Evolutionary conservation across 2,113 vertebrate genomes (phyloP).

Genomic region (Synchiropus splendidus): DNA sequence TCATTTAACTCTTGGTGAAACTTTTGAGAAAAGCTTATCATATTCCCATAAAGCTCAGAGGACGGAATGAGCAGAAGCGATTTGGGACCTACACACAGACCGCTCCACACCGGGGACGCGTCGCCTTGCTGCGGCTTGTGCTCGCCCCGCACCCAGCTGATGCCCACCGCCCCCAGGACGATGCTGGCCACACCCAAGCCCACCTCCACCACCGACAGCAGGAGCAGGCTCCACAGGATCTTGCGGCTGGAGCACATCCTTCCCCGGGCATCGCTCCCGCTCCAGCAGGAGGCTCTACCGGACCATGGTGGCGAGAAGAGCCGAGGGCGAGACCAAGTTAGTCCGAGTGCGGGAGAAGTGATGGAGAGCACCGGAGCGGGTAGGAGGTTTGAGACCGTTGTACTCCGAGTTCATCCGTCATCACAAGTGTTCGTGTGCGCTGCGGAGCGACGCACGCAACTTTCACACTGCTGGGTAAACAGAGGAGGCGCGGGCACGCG

Average conservation of each 20-base stretch:
- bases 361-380: neutral
- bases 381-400: neutral
- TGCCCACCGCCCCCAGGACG: slow-evolving; percentile 90
- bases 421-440: slow-evolving; percentile 11
- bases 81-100: slow-evolving; percentile 90
- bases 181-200: slow-evolving; percentile 96
- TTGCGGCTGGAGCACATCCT: slow-evolving; percentile 97
- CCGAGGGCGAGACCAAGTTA: neutral
- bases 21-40: slow-evolving; percentile 1
- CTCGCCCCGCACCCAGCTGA: slow-evolving; percentile 77
- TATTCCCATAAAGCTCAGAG: too few species aligned
- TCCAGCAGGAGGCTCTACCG: slow-evolving; percentile 56
- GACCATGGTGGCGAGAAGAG: slow-evolving; percentile 1
- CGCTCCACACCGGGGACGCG: slow-evolving; percentile 98
- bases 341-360: slow-evolving; percentile 1
- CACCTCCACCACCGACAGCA: slow-evolving; percentile 95
- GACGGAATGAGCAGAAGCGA: too few species aligned
- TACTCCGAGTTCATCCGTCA: slow-evolving; percentile 13
- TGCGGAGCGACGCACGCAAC: slow-evolving; percentile 34
- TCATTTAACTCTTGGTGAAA: neutral
- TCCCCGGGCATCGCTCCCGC: slow-evolving; percentile 79
- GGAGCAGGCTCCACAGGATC: slow-evolving; percentile 94
- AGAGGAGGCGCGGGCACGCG: neutral
- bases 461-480: slow-evolving; percentile 15
- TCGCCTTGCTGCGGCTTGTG: slow-evolving; percentile 90